phyloP scores from a whole-genome alignment of 2,888 invertebrate genomes.

The Pinctada fucata region DNA sequence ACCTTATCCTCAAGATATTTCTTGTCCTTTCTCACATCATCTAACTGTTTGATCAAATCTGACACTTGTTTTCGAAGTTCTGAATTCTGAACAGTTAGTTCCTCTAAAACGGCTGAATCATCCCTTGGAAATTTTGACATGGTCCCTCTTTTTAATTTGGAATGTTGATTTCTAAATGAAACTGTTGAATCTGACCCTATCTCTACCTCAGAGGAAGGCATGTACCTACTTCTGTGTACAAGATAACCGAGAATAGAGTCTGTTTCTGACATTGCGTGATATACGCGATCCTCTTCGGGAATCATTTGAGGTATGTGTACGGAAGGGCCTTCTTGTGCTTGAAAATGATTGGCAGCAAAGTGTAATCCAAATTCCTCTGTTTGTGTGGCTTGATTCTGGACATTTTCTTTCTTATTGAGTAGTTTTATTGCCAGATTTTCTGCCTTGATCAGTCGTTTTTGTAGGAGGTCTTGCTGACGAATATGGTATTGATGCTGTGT shows the following conservation, averaged over 20 bases:
- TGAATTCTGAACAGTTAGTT: constrained; percentile 68
- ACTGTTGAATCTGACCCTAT: constrained; percentile 6
- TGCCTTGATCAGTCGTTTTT: constrained; percentile 42
- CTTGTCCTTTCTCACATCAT: constrained; percentile 57
- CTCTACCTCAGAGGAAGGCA: constrained; percentile 17
- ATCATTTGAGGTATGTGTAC: not conserved
- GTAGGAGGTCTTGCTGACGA: constrained; percentile 79
- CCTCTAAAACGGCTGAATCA: constrained; percentile 67
- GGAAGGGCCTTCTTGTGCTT: constrained; percentile 9
- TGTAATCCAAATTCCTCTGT: constrained; percentile 27
- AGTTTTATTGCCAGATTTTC: constrained; percentile 19
- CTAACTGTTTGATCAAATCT: constrained; percentile 65
- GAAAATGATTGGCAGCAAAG: constrained; percentile 15
- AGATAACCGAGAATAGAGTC: constrained; percentile 67
- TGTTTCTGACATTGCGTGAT: constrained; percentile 63
- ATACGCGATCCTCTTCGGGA: constrained; percentile 37
- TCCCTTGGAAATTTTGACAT: constrained; percentile 60
- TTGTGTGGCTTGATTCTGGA: constrained; percentile 41
- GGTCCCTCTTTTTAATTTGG: not conserved
- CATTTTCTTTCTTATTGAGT: constrained; percentile 24
- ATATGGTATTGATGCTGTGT: constrained; percentile 85
- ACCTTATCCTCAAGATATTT: constrained; percentile 46
- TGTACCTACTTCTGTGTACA: constrained; percentile 37
- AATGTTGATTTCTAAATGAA: constrained; percentile 18
- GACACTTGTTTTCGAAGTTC: constrained; percentile 68